Evolutionary conservation across 2,888 invertebrate genomes (phyloP).

Genomic region (Lepidochrysops patricia): DNA sequence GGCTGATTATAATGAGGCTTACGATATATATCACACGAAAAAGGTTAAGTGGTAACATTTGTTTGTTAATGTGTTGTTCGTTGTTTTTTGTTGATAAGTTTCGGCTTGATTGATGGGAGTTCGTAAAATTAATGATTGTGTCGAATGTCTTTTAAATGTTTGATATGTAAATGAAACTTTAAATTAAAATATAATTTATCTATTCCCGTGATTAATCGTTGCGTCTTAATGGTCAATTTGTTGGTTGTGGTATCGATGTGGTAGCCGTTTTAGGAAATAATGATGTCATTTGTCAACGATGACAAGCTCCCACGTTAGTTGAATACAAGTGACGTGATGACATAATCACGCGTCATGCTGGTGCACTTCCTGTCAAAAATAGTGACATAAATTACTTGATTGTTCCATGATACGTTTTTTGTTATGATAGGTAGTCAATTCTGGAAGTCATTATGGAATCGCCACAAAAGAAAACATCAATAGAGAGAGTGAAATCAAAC

Average conservation of each 20-base stretch:
- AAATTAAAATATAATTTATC: slow-evolving; percentile 7
- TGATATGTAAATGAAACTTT: slow-evolving; percentile 13
- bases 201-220: slow-evolving; percentile 6
- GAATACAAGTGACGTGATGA: neutral
- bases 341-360: neutral
- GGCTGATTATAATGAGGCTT: slow-evolving; percentile 55
- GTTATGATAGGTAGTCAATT: no score
- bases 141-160: slow-evolving; percentile 19
- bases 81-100: slow-evolving; percentile 61
- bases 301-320: neutral
- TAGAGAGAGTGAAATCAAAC: no score
- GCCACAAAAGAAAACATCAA: no score
- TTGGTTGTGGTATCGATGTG: neutral
- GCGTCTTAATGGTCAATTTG: neutral
- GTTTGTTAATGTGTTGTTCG: slow-evolving; percentile 68
- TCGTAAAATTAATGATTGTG: slow-evolving; percentile 21
- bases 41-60: slow-evolving; percentile 74
- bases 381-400: neutral
- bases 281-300: neutral
- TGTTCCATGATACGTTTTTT: no score
- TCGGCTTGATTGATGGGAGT: slow-evolving; percentile 49
- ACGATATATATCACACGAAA: slow-evolving; percentile 66
- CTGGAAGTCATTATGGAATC: no score
- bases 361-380: neutral
- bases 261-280: neutral